phyloP scores from a whole-genome alignment of 2,113 vertebrate genomes.

The Colius striatus region DNA sequence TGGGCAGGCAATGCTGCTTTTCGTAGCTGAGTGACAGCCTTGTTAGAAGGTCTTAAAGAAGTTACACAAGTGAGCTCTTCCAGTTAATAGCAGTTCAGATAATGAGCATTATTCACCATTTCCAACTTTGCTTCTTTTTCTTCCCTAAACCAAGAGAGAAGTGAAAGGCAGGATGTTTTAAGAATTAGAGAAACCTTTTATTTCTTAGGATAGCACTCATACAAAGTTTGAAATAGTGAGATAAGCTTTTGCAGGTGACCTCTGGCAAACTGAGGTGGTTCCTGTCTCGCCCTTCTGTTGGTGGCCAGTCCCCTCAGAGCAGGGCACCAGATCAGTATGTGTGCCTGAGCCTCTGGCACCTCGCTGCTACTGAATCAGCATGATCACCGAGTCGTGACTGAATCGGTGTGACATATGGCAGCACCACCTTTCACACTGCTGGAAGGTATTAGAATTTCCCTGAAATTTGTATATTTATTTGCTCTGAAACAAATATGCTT shows the following conservation, averaged over 20 bases:
- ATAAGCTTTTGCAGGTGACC: neutral
- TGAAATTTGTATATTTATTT: neutral
- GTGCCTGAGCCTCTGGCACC: neutral
- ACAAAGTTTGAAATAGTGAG: neutral
- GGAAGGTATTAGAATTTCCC: neutral
- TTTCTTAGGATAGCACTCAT: neutral
- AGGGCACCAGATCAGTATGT: neutral
- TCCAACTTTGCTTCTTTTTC: neutral
- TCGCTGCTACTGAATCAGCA: neutral
- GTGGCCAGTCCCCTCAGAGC: neutral
- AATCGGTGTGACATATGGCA: neutral
- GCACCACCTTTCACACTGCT: neutral
- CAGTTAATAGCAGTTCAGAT: neutral
- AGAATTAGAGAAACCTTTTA: neutral
- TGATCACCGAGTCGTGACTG: neutral
- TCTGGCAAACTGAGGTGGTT: neutral
- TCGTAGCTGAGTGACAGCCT: constrained; percentile 29
- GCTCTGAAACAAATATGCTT: neutral
- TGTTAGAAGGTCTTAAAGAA: constrained; percentile 6
- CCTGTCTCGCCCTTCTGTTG: neutral
- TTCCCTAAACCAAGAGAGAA: neutral
- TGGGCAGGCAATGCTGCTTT: constrained; percentile 1
- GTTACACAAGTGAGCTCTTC: constrained; percentile 6
- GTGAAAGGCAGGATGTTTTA: neutral
- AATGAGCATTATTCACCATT: neutral